Evolutionary conservation across 1,140 invertebrate genomes (phyloP).

Genomic region (Bemisia tabaci): DNA sequence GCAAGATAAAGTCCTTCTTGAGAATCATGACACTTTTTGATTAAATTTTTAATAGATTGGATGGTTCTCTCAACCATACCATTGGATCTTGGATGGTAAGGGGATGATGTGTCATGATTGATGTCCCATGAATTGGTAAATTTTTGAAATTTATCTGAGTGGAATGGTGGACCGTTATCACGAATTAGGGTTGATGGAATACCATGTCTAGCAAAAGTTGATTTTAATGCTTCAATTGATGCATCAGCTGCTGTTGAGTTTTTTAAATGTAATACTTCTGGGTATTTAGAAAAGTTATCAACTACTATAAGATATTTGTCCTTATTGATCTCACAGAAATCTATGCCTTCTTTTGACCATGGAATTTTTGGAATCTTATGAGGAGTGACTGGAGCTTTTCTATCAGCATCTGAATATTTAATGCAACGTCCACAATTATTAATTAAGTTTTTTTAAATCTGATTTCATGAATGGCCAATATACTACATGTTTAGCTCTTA

Average conservation of each 20-base stretch:
- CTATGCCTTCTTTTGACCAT: constrained; percentile 26
- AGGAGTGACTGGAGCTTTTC: constrained; percentile 24
- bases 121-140: constrained; percentile 32
- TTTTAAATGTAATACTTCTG: constrained; percentile 18
- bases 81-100: constrained; percentile 29
- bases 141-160: constrained; percentile 26
- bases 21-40: constrained; percentile 21
- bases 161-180: constrained; percentile 32
- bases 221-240: constrained; percentile 20
- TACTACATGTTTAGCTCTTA: constrained; percentile 6
- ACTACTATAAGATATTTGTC: constrained; percentile 25
- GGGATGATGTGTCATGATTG: constrained; percentile 27
- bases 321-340: constrained; percentile 27
- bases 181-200: constrained; percentile 27
- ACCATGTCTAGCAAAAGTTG: constrained; percentile 24
- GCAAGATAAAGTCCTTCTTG: constrained; percentile 11
- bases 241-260: constrained; percentile 5
- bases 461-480: constrained; percentile 11
- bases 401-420: constrained; percentile 16
- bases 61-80: constrained; percentile 29
- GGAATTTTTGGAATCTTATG: constrained; percentile 24
- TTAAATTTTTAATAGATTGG: constrained; percentile 27
- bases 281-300: constrained; percentile 28
- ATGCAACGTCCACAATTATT: constrained; percentile 11
- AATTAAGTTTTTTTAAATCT: constrained; percentile 7